A percentile compares a stretch with the other conserved stretches of the same genome.
Conservation (phyloP, 2,797 vertebrate genomes). For the Sebastiscus albofasciatus region DNA sequence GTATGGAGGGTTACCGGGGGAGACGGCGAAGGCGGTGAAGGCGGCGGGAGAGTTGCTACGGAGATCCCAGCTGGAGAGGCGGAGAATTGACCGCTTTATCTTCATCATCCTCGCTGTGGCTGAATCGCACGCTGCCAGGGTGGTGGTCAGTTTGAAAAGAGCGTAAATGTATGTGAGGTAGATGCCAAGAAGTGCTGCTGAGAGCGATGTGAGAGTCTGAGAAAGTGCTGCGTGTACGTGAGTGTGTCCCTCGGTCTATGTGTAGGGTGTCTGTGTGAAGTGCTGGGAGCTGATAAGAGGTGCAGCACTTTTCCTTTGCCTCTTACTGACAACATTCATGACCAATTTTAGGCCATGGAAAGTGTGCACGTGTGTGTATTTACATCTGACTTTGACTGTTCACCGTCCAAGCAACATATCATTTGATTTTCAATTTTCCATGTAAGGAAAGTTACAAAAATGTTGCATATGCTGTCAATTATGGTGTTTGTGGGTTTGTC, state of each 20-base stretch:
- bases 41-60: constrained; percentile 63
- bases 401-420: neutral
- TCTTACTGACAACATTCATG: constrained; percentile 38
- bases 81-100: constrained; percentile 62
- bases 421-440: no score
- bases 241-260: constrained; percentile 16
- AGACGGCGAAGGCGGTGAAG: constrained; percentile 44
- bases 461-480: no score
- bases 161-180: constrained; percentile 37
- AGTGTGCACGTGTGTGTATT: neutral
- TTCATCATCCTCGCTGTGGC: constrained; percentile 64
- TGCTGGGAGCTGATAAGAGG: constrained; percentile 58
- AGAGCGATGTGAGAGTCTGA: constrained; percentile 24
- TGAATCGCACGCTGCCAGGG: constrained; percentile 38
- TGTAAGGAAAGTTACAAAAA: no score
- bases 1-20: constrained; percentile 53
- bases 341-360: constrained; percentile 46
- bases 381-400: neutral
- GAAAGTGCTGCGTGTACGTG: neutral
- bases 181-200: constrained; percentile 54
- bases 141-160: constrained; percentile 52
- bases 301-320: constrained; percentile 23
- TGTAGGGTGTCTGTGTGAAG: constrained; percentile 44
- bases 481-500: neutral
- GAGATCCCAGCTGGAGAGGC: constrained; percentile 50